Evolutionary conservation across 2,888 invertebrate species (phyloP).

Genomic region (Chesias legatella): DNA sequence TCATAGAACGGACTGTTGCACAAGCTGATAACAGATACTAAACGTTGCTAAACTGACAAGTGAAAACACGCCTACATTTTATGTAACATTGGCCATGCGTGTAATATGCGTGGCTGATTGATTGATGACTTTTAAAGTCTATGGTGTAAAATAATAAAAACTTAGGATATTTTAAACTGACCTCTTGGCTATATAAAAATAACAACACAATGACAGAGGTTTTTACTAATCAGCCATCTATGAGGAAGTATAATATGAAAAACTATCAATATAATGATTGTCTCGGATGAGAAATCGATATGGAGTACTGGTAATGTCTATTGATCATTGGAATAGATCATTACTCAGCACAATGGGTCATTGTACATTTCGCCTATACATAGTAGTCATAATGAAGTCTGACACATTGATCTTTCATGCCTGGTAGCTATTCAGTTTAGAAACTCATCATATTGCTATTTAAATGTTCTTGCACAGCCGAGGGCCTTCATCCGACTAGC

Average conservation of each 20-base stretch:
- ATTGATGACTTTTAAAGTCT: constrained; percentile 12
- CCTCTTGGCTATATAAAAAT: too few relatives aligned
- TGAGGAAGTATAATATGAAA: too few relatives aligned
- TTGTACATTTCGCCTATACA: constrained; percentile 3
- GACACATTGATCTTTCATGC: constrained; percentile 2
- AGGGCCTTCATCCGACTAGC: too few relatives aligned
- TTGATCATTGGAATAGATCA: constrained; percentile 3
- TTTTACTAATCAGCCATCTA: too few relatives aligned
- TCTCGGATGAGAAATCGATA: not conserved
- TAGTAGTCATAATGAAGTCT: constrained; percentile 1
- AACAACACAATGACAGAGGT: too few relatives aligned
- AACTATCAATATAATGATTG: too few relatives aligned
- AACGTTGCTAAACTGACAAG: constrained; percentile 60
- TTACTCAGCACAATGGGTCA: constrained; percentile 4
- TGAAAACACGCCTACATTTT: constrained; percentile 50
- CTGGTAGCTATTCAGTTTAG: constrained; percentile 2
- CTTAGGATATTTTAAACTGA: too few relatives aligned
- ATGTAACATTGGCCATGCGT: constrained; percentile 21
- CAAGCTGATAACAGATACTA: constrained; percentile 64
- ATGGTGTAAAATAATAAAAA: constrained; percentile 13
- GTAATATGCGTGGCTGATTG: constrained; percentile 14
- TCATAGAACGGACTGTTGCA: constrained; percentile 48
- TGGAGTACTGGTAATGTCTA: not conserved
- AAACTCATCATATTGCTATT: not conserved
- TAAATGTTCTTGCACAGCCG: too few relatives aligned